A percentile compares a stretch with the other conserved stretches of the same genome.
phyloP scores from a whole-genome alignment of 2,797 vertebrate genomes.

The Anas bernieri region DNA sequence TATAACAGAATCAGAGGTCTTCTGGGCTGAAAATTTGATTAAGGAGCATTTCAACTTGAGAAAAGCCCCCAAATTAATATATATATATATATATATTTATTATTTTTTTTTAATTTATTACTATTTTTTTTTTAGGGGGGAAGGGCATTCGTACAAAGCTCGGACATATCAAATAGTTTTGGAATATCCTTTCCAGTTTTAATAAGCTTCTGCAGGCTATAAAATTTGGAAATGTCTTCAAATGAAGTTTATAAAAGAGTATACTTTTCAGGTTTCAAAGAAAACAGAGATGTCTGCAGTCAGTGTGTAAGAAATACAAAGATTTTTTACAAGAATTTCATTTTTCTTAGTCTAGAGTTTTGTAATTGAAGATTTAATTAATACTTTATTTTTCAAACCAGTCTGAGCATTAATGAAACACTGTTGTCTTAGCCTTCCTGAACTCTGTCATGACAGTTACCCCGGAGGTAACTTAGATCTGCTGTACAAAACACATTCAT shows the following conservation, averaged over 20 bases:
- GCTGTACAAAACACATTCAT: not conserved
- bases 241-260: slow-evolving; percentile 1
- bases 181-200: slow-evolving; percentile 53
- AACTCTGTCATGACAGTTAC: slow-evolving; percentile 22
- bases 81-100: no score
- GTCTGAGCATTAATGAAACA: slow-evolving; percentile 28
- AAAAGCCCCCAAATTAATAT: not conserved
- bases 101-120: no score
- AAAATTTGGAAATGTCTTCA: slow-evolving; percentile 52
- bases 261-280: slow-evolving; percentile 54
- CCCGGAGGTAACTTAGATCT: slow-evolving; percentile 19
- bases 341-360: slow-evolving; percentile 42
- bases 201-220: slow-evolving; percentile 38
- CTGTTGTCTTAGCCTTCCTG: slow-evolving; percentile 24
- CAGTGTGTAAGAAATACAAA: not conserved
- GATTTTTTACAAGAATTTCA: slow-evolving; percentile 20
- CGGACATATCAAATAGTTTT: slow-evolving; percentile 38
- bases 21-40: slow-evolving; percentile 39
- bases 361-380: slow-evolving; percentile 36
- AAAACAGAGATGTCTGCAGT: slow-evolving; percentile 26
- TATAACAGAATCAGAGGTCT: slow-evolving; percentile 25
- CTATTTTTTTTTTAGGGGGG: not conserved
- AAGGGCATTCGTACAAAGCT: not conserved
- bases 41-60: not conserved
- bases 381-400: slow-evolving; percentile 15